Base-by-base conservation (phyloP, 2,888 invertebrate genomes). In the Idaea biselata region DNA sequence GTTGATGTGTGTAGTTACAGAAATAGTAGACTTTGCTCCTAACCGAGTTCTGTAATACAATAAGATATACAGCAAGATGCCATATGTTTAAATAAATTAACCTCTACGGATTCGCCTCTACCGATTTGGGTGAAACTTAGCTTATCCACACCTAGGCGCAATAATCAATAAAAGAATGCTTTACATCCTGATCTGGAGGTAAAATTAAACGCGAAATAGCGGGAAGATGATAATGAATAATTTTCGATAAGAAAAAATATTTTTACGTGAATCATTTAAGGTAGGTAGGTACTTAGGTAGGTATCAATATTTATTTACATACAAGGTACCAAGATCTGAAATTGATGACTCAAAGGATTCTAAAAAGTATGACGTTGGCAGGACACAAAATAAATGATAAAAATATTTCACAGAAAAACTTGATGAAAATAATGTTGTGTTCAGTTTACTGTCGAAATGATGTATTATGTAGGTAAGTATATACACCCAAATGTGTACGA, bases 381-480 rank as follows among this genome's bases (percentile, higher is more conserved):
- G 1, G 5, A 25, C 25, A 25, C 25, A 25, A 25, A 25, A n/a
- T n/a, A 32, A 44, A 44, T 8, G 6, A 14, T 44, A 11, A 44
- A 14, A 8, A 44, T 44, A 14, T 44, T 44, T 44, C 44, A 44
- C 11, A 44, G 44, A 14, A 44, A 44, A 44, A 44, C 3, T 44
- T 44, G 44, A 14, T 11, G 44, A 44, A 44, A 44, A 44, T 2
- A 44, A 44, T 44, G 44, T 32, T 32, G 32, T n/a, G n/a, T n/a
- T 32, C 11, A 32, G 7, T 8, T 44, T 44, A 14, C 44, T 44
- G 44, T 44, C 44, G 44, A 44, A 3, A 44, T 44, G 11, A 44
- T 44, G 11, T 44, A 44, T 44, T 44, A 72, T 58, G 62, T 68
- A 69, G 59, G 68, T 66, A 65, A 65, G 59, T 61, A 60, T 57